phyloP scores from a whole-genome alignment of 2,888 invertebrate genomes.

The Drosophila paucipuncta region DNA sequence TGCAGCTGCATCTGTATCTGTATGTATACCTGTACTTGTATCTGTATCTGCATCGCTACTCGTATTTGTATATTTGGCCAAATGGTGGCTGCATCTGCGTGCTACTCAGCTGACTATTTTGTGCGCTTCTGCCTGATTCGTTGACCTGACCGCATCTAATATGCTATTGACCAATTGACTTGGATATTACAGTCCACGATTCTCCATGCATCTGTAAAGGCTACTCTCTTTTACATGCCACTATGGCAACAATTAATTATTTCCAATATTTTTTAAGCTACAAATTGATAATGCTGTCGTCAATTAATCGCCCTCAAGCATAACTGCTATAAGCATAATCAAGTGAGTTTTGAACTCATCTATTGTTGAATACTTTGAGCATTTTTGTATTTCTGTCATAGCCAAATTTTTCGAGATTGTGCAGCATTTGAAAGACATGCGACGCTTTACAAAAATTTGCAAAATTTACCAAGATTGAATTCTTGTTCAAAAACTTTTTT shows the following conservation, averaged over 20 bases:
- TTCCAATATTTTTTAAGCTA: not conserved
- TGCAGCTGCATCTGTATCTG: not conserved
- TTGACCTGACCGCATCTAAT: slow-evolving; percentile 68
- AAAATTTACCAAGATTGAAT: not conserved
- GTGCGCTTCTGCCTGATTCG: slow-evolving; percentile 30
- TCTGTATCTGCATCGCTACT: no score
- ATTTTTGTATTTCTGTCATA: not conserved
- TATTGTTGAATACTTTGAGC: no score
- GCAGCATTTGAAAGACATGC: no score
- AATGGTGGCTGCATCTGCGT: slow-evolving; percentile 5
- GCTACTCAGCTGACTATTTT: not conserved
- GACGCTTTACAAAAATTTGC: not conserved
- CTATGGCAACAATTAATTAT: not conserved
- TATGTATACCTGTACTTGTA: not conserved
- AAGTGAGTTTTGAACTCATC: not conserved
- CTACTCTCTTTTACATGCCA: slow-evolving; percentile 17
- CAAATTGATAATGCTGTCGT: not conserved
- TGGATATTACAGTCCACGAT: slow-evolving; percentile 22
- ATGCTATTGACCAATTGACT: slow-evolving; percentile 71
- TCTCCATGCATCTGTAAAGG: slow-evolving; percentile 9
- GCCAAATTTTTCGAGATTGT: not conserved
- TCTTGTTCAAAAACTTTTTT: not conserved
- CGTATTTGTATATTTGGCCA: not conserved
- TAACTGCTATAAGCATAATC: no score
- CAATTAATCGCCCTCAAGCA: not conserved